These are phyloP conservation scores for Griposia aprilina DNA, from an alignment of 2,888 invertebrate genomes.

Conservation along the genomic window DNA sequence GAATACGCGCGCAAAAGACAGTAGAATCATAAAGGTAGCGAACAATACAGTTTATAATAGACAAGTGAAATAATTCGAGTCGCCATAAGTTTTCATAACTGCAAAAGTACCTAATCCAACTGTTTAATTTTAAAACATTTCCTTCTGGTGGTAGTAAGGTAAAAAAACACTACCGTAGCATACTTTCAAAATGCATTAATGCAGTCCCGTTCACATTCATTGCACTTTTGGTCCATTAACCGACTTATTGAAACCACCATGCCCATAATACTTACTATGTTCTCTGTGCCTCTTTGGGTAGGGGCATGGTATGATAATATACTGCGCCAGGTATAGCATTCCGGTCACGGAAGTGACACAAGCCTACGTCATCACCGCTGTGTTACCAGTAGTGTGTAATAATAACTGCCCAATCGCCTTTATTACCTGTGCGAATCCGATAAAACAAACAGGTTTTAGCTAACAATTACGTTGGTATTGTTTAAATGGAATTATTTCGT, in stretches of 20 bases:
- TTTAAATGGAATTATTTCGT: no score
- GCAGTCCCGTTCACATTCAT: slow-evolving; percentile 1
- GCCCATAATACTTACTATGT: neutral
- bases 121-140: neutral
- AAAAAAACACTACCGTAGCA: neutral
- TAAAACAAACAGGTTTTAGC: no score
- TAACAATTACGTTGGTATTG: no score
- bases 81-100: neutral
- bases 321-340: no score
- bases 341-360: no score
- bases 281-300: neutral
- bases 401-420: no score
- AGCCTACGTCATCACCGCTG: no score
- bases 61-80: neutral
- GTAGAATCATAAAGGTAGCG: neutral
- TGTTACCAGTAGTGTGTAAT: no score
- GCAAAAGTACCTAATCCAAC: neutral
- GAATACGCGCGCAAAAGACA: no score
- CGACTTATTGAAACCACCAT: neutral
- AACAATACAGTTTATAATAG: neutral
- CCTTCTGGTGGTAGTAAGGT: neutral
- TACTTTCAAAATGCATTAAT: neutral
- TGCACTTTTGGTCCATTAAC: neutral
- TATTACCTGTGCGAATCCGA: no score
- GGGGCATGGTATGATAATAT: no score